A percentile compares a stretch with the other conserved stretches of the same genome.
Evolutionary conservation across 2,797 vertebrate genomes (phyloP).

Genomic region (Anas capensis): DNA sequence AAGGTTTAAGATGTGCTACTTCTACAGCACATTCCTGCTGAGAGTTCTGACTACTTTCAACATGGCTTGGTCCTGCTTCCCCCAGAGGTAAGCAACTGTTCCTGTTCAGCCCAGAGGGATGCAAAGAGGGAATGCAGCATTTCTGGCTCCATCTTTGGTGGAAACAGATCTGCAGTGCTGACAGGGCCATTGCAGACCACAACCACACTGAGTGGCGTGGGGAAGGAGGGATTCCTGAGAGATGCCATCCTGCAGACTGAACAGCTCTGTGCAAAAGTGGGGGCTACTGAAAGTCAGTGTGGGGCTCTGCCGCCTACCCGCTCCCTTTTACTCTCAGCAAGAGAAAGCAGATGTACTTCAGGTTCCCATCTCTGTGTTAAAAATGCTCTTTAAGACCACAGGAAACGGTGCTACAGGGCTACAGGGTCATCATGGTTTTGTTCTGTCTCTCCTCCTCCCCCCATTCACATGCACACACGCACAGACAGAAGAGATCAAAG

Average conservation of each 20-base stretch:
- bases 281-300: background rate
- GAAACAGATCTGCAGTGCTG: accelerated
- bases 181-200: background rate
- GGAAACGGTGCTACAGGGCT: constrained; percentile 31
- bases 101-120: background rate
- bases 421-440: background rate
- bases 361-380: background rate
- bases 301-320: accelerated
- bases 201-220: accelerated
- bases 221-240: background rate
- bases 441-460: background rate
- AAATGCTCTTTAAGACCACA: constrained; percentile 24
- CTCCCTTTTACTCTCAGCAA: background rate
- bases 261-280: background rate
- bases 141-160: background rate
- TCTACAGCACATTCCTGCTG: background rate
- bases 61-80: background rate
- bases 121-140: background rate
- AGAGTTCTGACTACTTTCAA: background rate
- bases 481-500: background rate
- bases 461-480: too few relatives aligned
- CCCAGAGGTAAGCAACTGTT: accelerated
- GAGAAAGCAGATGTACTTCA: background rate
- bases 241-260: accelerated
- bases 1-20: background rate